Conservation (phyloP, 2,797 vertebrate genomes). For the Echiichthys vipera region DNA sequence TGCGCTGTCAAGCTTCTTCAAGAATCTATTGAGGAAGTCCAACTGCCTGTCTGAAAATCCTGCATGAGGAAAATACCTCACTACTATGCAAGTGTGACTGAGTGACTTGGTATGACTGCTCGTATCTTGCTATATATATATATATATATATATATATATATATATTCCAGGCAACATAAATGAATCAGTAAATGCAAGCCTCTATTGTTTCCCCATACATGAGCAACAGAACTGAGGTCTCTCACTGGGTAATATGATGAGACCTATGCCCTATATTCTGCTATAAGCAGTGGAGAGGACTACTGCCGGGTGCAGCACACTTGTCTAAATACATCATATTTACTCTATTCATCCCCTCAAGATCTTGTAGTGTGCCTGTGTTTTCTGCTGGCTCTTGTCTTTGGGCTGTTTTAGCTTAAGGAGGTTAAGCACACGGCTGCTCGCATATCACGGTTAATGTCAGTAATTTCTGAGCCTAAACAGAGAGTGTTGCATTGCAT, state of each 20-base stretch:
- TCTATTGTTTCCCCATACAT: slow-evolving; percentile 19
- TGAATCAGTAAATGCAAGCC: slow-evolving; percentile 21
- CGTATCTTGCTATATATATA: slow-evolving; percentile 31
- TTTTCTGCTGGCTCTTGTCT: slow-evolving; percentile 44
- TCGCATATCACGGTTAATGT: slow-evolving; percentile 49
- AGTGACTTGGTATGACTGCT: slow-evolving; percentile 42
- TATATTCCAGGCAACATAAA: slow-evolving; percentile 18
- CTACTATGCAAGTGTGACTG: slow-evolving; percentile 60
- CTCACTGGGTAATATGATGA: slow-evolving; percentile 46
- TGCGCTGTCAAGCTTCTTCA: slow-evolving; percentile 64
- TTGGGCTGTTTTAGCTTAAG: slow-evolving; percentile 52
- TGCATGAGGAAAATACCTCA: slow-evolving; percentile 56
- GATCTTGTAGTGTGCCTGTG: slow-evolving; percentile 32
- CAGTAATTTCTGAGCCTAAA: slow-evolving; percentile 48
- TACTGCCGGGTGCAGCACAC: slow-evolving; percentile 29
- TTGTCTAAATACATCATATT: slow-evolving; percentile 73
- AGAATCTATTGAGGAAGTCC: slow-evolving; percentile 62
- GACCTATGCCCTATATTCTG: slow-evolving; percentile 46
- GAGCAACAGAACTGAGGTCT: slow-evolving; percentile 24
- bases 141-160: no score
- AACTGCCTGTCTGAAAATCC: slow-evolving; percentile 57
- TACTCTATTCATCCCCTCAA: slow-evolving; percentile 55
- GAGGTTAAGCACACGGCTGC: slow-evolving; percentile 39
- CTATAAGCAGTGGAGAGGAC: slow-evolving; percentile 11
- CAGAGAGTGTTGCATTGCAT: slow-evolving; percentile 12